phyloP scores from a whole-genome alignment of 2,797 vertebrate species.

The Sebastes hopkinsi region DNA sequence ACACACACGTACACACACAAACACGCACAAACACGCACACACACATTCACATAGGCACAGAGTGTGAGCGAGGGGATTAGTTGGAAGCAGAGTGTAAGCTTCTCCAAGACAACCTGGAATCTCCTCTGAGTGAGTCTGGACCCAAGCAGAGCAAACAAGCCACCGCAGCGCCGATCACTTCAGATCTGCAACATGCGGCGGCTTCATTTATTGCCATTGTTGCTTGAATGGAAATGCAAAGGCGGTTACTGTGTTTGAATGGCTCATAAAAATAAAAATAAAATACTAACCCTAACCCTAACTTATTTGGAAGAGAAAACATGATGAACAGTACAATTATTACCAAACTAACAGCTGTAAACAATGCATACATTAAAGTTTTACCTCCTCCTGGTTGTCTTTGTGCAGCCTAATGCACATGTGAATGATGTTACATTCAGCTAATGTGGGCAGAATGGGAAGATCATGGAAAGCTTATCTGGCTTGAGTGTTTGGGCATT shows the following conservation, averaged over 20 bases:
- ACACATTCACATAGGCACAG: not conserved
- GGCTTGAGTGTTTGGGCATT: too few species aligned
- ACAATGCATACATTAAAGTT: too few species aligned
- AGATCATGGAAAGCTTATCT: too few species aligned
- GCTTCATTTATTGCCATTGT: not conserved
- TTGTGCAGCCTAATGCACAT: too few species aligned
- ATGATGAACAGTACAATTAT: not conserved
- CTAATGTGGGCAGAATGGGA: too few species aligned
- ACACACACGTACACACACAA: not conserved
- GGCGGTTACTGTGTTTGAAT: not conserved
- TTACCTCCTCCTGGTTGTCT: too few species aligned
- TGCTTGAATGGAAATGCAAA: not conserved
- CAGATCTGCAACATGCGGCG: not conserved
- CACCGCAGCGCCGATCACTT: not conserved
- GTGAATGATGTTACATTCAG: too few species aligned
- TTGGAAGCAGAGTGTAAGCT: not conserved
- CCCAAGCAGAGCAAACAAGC: not conserved
- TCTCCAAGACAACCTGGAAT: conserved; percentile 16
- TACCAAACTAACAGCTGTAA: too few species aligned
- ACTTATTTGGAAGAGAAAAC: not conserved
- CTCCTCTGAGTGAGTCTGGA: not conserved
- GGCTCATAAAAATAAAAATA: not conserved
- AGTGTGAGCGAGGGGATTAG: not conserved
- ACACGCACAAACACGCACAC: not conserved
- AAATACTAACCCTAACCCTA: too few species aligned